Base-by-base conservation (phyloP, 2,113 vertebrate genomes). In the Dasypus novemcinctus region DNA sequence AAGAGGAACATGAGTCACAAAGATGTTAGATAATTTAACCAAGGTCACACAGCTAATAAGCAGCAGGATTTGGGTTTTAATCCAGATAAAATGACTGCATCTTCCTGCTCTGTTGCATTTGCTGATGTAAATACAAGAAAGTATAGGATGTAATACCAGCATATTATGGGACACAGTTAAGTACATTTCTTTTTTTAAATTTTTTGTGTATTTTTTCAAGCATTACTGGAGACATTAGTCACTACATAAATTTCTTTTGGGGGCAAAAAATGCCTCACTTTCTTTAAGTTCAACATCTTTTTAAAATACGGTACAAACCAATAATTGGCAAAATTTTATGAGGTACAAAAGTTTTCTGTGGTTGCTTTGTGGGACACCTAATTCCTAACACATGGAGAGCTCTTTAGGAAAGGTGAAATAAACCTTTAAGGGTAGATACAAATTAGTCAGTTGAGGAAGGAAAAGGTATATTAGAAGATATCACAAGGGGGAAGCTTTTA, bases 231-330 rank as follows among this genome's bases (percentile, higher is more conserved):
- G 18, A 21, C 29, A 68, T 74, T 94, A 89, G 36, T 78, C 72
- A 87, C 49, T 89, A 83, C 1, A n/a, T 2, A 59, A 74, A 57
- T 49, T 18, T 20, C 18, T 72, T 81, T 91, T 17, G 29, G 25
- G 4, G 2, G 18, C 81, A 72, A 74, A 43, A 57, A 79, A 66
- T 11, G 5, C 1, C 7, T 81, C 25, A 52, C 13, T 95, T 41
- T 68, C 41, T 66, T 66, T 66, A 87, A 92, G 36, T 82, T 75
- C 27, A 94, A 63, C 27, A 80, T 90, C 13, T 29, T 25, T 75
- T 84, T 93, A 75, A 96, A 76, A 21, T 38, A 90, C 2, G 33
- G 81, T 54, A 87, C 25, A 57, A 64, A 57, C 80, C 83, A 88
- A 31, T 59, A 86, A 90, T 49, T 74, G 43, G 15, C 21, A 69